A percentile compares a stretch with the other conserved stretches of the same genome.
These are phyloP conservation scores for Ceratina australensis DNA, from an alignment of 1,140 invertebrate species.

Conservation along the genomic window DNA sequence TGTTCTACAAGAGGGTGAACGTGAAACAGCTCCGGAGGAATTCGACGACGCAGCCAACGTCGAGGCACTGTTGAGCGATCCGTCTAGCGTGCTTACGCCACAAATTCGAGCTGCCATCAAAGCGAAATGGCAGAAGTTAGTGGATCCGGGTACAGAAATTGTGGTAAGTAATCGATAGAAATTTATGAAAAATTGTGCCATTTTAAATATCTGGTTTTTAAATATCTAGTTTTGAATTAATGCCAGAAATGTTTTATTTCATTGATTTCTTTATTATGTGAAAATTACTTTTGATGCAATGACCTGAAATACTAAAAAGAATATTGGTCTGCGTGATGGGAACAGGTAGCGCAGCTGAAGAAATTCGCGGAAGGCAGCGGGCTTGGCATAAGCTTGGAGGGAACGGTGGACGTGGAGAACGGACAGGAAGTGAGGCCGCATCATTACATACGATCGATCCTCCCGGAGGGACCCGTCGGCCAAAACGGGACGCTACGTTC, in stretches of 20 bases:
- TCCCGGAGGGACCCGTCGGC: constrained; percentile 96
- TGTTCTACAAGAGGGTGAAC: constrained; percentile 80
- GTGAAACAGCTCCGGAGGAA: constrained; percentile 79
- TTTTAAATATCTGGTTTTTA: no score
- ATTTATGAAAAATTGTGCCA: no score
- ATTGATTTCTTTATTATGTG: no score
- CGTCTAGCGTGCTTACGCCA: constrained; percentile 81
- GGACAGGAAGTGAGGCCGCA: constrained; percentile 94
- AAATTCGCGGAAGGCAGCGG: constrained; percentile 94
- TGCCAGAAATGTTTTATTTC: no score
- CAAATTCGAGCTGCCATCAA: constrained; percentile 89
- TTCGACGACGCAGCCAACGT: constrained; percentile 81
- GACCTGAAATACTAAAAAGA: no score
- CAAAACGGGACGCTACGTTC: constrained; percentile 84
- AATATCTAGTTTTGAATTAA: no score
- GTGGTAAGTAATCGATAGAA: constrained; percentile 83
- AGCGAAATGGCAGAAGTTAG: constrained; percentile 91
- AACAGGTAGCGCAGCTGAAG: constrained; percentile 88
- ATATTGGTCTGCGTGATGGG: no score
- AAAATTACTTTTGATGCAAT: no score
- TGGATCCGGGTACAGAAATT: constrained; percentile 91
- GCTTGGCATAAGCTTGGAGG: constrained; percentile 96
- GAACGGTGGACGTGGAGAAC: constrained; percentile 96
- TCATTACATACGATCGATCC: constrained; percentile 95
- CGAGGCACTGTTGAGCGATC: constrained; percentile 80